Evolutionary conservation across 2,113 vertebrate genomes (phyloP).

Genomic region (Gasterosteus aculeatus): DNA sequence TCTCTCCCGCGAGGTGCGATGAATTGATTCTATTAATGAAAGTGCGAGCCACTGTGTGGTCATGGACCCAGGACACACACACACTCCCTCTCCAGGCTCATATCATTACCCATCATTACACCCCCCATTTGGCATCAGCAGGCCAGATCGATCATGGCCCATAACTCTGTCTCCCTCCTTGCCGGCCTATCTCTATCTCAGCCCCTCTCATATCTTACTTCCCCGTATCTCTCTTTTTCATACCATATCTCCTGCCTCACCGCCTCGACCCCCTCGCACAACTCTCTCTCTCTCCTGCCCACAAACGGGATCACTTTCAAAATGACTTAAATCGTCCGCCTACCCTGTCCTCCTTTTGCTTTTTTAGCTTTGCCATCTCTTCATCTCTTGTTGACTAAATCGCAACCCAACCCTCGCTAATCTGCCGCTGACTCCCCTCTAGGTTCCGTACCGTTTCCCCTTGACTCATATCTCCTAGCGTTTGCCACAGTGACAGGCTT

Average conservation of each 20-base stretch:
- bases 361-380: slow-evolving; percentile 60
- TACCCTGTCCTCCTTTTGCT: slow-evolving; percentile 53
- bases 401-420: slow-evolving; percentile 55
- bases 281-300: slow-evolving; percentile 56
- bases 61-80: slow-evolving; percentile 44
- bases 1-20: slow-evolving; percentile 68
- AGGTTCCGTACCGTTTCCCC: slow-evolving; percentile 42
- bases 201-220: slow-evolving; percentile 64
- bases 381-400: slow-evolving; percentile 55
- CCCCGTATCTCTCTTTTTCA: slow-evolving; percentile 63
- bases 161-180: slow-evolving; percentile 78
- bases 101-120: slow-evolving; percentile 84
- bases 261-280: slow-evolving; percentile 57
- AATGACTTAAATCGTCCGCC: slow-evolving; percentile 68
- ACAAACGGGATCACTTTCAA: slow-evolving; percentile 71
- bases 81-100: slow-evolving; percentile 69
- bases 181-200: slow-evolving; percentile 77
- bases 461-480: slow-evolving; percentile 46
- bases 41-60: slow-evolving; percentile 66
- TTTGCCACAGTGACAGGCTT: slow-evolving; percentile 56
- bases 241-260: slow-evolving; percentile 59
- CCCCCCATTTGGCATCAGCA: slow-evolving; percentile 82
- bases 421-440: slow-evolving; percentile 54
- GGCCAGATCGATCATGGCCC: slow-evolving; percentile 79
- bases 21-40: slow-evolving; percentile 78